A percentile compares a stretch with the other conserved stretches of the same genome.
Conservation (phyloP, 1,140 invertebrate genomes). For the Belonocnema kinseyi region DNA sequence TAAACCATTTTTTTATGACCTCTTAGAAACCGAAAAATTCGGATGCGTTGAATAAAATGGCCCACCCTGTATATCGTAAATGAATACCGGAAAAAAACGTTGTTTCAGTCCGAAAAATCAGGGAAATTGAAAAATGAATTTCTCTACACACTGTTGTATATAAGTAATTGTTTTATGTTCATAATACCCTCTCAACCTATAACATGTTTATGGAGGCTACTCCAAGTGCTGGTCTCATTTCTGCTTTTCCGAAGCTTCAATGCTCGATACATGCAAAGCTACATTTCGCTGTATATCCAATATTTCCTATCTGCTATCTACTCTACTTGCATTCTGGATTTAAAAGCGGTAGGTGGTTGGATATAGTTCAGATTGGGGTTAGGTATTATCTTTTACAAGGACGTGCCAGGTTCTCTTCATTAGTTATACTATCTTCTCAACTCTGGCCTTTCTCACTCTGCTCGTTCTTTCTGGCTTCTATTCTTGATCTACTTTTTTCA, state of each 20-base stretch:
- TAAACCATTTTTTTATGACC: no score
- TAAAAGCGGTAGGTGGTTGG: background rate
- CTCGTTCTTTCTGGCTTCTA: background rate
- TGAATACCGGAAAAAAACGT: no score
- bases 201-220: background rate
- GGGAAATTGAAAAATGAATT: no score
- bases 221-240: background rate
- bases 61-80: no score
- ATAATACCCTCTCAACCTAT: background rate
- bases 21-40: no score
- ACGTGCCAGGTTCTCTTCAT: slow-evolving; percentile 26
- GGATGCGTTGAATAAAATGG: no score
- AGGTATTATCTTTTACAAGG: slow-evolving; percentile 14
- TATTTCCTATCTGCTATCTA: slow-evolving; percentile 19
- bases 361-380: slow-evolving; percentile 16
- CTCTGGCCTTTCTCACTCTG: background rate
- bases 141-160: background rate
- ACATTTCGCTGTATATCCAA: background rate
- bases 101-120: no score
- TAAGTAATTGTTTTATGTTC: background rate
- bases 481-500: background rate
- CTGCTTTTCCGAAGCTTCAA: background rate
- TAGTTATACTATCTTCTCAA: background rate
- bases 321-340: slow-evolving; percentile 23
- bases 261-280: slow-evolving; percentile 4